Conservation (phyloP, 2,888 invertebrate genomes). For the Spisula subtruncata region DNA sequence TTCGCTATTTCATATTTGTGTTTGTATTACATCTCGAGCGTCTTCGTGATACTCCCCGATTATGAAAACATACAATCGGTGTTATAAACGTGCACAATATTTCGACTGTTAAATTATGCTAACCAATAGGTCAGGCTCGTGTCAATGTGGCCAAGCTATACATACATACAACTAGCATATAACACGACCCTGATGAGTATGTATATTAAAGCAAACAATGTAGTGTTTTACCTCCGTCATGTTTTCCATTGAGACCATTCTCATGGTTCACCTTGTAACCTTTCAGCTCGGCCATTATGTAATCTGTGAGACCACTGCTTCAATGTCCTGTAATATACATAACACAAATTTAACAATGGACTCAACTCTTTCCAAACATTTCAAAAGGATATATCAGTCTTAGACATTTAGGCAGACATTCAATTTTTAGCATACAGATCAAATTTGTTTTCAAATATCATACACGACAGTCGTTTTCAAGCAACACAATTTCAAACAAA, state of each 20-base stretch:
- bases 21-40: no score
- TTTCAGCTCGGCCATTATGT: slow-evolving; percentile 7
- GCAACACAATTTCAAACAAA: no score
- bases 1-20: no score
- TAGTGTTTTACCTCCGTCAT: neutral
- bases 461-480: no score
- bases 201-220: neutral
- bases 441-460: no score
- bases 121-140: no score
- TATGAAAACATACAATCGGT: neutral
- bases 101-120: neutral
- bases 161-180: neutral
- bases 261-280: neutral
- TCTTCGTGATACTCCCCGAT: no score
- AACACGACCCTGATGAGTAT: neutral
- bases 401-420: neutral
- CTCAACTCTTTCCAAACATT: neutral
- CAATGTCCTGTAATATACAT: neutral
- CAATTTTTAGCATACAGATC: no score
- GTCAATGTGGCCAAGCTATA: no score
- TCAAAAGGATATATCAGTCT: neutral
- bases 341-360: neutral
- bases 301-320: neutral
- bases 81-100: no score
- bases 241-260: neutral